A percentile compares a stretch with the other conserved stretches of the same genome.
phyloP scores from a whole-genome alignment of 1,140 invertebrate species.

The Zaprionus nigranus region DNA sequence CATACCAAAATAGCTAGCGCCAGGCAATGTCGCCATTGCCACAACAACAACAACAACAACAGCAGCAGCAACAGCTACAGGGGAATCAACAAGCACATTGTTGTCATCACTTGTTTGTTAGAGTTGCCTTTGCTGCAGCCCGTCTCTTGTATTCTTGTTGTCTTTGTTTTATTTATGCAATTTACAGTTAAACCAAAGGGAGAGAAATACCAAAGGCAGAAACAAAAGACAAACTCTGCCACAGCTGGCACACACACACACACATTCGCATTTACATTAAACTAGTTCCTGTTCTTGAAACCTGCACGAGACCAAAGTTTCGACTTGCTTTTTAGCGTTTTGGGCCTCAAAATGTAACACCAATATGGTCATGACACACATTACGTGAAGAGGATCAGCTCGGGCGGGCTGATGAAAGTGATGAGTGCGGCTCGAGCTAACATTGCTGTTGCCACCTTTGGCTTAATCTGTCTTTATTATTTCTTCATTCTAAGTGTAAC shows the following conservation, averaged over 20 bases:
- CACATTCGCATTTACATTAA: slow-evolving; percentile 25
- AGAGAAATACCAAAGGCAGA: slow-evolving; percentile 15
- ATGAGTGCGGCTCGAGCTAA: background rate
- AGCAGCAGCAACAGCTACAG: slow-evolving; percentile 37
- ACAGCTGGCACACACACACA: slow-evolving; percentile 18
- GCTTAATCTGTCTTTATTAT: too few species aligned
- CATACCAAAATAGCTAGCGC: slow-evolving; percentile 78
- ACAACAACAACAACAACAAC: slow-evolving; percentile 52
- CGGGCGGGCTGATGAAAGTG: slow-evolving; percentile 9
- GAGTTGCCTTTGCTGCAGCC: slow-evolving; percentile 31
- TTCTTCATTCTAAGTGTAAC: too few species aligned
- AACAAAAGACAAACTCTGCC: slow-evolving; percentile 8
- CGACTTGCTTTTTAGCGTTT: slow-evolving; percentile 36
- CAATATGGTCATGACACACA: slow-evolving; percentile 69
- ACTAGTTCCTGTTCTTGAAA: slow-evolving; percentile 19
- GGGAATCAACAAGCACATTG: slow-evolving; percentile 56
- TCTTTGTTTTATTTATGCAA: slow-evolving; percentile 77
- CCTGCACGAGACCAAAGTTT: slow-evolving; percentile 20
- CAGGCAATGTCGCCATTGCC: slow-evolving; percentile 70
- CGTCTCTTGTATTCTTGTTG: slow-evolving; percentile 42
- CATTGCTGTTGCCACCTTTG: background rate
- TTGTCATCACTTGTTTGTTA: slow-evolving; percentile 52
- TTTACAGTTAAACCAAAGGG: slow-evolving; percentile 68
- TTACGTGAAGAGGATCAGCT: slow-evolving; percentile 1
- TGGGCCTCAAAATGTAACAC: slow-evolving; percentile 46